Percentiles rank a stretch among this genome's conserved stretches.
These are phyloP conservation scores for Elgonia sp. DNA, from an alignment of 2,888 invertebrate genomes.

Conservation along the genomic window DNA sequence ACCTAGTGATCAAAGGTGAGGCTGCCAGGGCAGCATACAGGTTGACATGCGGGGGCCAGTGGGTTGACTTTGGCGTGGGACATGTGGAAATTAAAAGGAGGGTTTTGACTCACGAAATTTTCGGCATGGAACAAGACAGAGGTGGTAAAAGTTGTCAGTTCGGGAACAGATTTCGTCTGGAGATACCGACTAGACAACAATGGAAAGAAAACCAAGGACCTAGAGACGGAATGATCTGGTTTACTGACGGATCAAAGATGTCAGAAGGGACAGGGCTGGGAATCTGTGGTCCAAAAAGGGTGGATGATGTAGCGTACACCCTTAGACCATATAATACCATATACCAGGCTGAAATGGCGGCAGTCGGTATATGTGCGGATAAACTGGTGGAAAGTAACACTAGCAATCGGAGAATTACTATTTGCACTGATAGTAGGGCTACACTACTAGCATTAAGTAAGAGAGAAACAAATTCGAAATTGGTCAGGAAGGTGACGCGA, in stretches of 20 bases:
- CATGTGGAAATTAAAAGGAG: too few relatives aligned
- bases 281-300: conserved; percentile 4
- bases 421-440: conserved; percentile 7
- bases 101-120: too few relatives aligned
- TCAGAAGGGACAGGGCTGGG: not conserved
- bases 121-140: too few relatives aligned
- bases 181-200: too few relatives aligned
- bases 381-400: conserved; percentile 6
- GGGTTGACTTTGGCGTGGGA: too few relatives aligned
- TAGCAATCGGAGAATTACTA: not conserved
- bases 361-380: not conserved
- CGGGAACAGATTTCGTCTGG: too few relatives aligned
- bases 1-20: too few relatives aligned
- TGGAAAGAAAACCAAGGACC: not conserved
- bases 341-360: not conserved
- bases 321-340: not conserved
- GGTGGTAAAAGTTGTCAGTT: too few relatives aligned
- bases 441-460: not conserved
- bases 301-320: not conserved
- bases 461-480: not conserved
- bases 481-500: not conserved
- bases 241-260: conserved; percentile 9
- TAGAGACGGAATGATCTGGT: conserved; percentile 6
- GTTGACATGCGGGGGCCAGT: too few relatives aligned
- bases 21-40: too few relatives aligned